phyloP scores from a whole-genome alignment of 1,140 invertebrate genomes.

The Saccostrea cuccullata region DNA sequence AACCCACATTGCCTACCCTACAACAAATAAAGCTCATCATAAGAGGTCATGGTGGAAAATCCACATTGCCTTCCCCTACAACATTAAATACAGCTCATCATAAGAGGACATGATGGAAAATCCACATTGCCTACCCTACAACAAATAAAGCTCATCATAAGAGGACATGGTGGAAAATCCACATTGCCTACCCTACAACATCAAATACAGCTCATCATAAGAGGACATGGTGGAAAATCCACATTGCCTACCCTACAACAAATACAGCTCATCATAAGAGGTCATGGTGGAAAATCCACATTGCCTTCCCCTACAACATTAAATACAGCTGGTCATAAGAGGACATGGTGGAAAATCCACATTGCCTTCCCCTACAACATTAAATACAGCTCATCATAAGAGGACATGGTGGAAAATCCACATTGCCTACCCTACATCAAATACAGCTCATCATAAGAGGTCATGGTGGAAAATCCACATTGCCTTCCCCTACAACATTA shows the following conservation, averaged over 20 bases:
- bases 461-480: background rate
- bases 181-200: background rate
- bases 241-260: no score
- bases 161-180: background rate
- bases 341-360: no score
- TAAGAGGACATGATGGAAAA: background rate
- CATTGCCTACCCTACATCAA: background rate
- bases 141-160: background rate
- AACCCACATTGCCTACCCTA: background rate
- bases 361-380: background rate
- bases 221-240: no score
- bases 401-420: background rate
- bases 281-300: constrained; percentile 18
- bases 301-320: background rate
- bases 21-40: background rate
- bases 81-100: background rate
- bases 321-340: background rate
- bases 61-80: background rate
- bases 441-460: background rate
- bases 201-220: background rate
- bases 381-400: background rate
- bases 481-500: background rate
- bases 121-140: background rate
- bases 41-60: no score
- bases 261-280: constrained; percentile 69